Evolutionary conservation across 2,888 invertebrate genomes (phyloP).

Genomic region (Syritta pipiens): DNA sequence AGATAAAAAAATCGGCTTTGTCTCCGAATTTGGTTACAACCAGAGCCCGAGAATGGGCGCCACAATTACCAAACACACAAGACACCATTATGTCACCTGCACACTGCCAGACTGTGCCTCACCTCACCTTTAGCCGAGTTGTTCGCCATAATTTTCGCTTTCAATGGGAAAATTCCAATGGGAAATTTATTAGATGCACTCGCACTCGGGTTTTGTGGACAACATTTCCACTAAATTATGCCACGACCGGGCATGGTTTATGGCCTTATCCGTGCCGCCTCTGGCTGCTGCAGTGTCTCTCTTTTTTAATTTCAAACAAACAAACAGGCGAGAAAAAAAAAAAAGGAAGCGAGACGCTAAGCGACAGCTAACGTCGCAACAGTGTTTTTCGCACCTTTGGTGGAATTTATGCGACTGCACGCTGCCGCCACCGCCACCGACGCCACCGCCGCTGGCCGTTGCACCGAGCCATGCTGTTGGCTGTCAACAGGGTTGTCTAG

Average conservation of each 20-base stretch:
- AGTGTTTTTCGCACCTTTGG: constrained; percentile 68
- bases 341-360: constrained; percentile 65
- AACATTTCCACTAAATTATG: constrained; percentile 66
- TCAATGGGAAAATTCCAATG: constrained; percentile 63
- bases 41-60: constrained; percentile 21
- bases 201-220: too few relatives aligned
- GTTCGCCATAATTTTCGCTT: constrained; percentile 60
- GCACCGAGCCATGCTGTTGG: constrained; percentile 23
- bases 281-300: constrained; percentile 34
- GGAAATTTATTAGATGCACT: constrained; percentile 64
- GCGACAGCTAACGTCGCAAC: constrained; percentile 67
- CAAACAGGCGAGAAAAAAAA: too few relatives aligned
- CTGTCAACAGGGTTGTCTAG: constrained; percentile 50
- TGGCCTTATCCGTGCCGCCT: constrained; percentile 44
- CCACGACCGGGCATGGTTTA: constrained; percentile 66
- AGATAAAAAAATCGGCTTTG: constrained; percentile 32
- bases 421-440: constrained; percentile 11
- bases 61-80: constrained; percentile 40
- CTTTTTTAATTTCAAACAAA: constrained; percentile 67
- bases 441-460: not conserved
- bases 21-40: constrained; percentile 36
- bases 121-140: constrained; percentile 3
- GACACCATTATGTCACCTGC: constrained; percentile 48
- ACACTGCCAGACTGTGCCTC: too few relatives aligned
- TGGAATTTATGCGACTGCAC: constrained; percentile 67